phyloP scores from a whole-genome alignment of 2,797 vertebrate genomes.

The Austrolebias charrua region DNA sequence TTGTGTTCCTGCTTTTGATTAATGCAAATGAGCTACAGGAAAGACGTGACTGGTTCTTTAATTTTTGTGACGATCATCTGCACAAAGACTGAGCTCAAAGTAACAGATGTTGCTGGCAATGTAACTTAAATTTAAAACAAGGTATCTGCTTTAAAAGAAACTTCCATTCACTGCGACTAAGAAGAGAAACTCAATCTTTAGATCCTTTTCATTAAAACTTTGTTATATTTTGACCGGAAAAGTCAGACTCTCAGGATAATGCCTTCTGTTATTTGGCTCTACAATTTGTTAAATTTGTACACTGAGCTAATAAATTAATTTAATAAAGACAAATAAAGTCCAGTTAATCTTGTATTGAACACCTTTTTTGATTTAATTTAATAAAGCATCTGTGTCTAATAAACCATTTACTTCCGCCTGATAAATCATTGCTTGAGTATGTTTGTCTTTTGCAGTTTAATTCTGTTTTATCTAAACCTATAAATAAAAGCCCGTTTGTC shows the following conservation, averaged over 20 bases:
- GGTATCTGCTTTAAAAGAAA: slow-evolving; percentile 13
- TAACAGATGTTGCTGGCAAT: slow-evolving; percentile 3
- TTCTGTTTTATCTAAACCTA: background rate
- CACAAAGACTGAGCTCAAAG: background rate
- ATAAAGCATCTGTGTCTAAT: slow-evolving; percentile 47
- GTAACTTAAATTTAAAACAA: slow-evolving; percentile 11
- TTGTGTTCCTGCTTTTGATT: background rate
- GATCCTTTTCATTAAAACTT: slow-evolving; percentile 8
- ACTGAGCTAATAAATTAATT: slow-evolving; percentile 27
- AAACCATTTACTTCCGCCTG: slow-evolving; percentile 17
- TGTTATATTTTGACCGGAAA: slow-evolving; percentile 15
- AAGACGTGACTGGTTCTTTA: no score
- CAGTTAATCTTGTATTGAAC: no score
- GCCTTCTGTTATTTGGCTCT: slow-evolving; percentile 8
- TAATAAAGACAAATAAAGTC: no score
- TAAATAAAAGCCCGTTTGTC: background rate
- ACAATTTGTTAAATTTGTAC: slow-evolving; percentile 33
- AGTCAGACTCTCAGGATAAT: slow-evolving; percentile 21
- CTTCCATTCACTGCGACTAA: slow-evolving; percentile 5
- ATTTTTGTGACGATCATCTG: slow-evolving; percentile 8
- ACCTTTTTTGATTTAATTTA: no score
- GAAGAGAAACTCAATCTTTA: background rate
- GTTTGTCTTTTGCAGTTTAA: slow-evolving; percentile 7
- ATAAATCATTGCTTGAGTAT: slow-evolving; percentile 7
- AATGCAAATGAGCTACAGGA: background rate